These are phyloP conservation scores for Thrips palmi DNA, from an alignment of 1,140 invertebrate genomes.

Conservation along the genomic window DNA sequence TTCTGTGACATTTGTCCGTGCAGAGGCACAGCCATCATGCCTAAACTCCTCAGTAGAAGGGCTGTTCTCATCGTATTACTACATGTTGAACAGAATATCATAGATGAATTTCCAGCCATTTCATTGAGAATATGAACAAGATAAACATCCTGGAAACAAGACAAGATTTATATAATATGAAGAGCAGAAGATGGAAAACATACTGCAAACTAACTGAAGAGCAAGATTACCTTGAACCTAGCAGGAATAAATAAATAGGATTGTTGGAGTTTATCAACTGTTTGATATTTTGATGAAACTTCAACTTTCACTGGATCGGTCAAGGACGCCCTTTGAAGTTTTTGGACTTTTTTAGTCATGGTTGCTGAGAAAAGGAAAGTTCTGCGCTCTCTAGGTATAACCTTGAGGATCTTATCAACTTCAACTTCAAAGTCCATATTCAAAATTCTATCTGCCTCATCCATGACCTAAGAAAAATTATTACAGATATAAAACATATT, in stretches of 20 bases:
- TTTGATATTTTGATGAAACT: conserved; percentile 93
- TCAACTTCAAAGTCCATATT: conserved; percentile 95
- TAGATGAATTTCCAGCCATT: conserved; percentile 88
- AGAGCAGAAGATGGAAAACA: conserved; percentile 1
- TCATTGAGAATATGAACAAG: conserved; percentile 93
- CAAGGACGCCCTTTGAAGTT: conserved; percentile 86
- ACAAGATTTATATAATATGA: conserved; percentile 8
- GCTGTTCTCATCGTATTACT: conserved; percentile 77
- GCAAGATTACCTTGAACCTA: conserved; percentile 65
- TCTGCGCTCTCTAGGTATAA: conserved; percentile 67
- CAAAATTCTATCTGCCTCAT: conserved; percentile 87
- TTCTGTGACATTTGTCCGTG: conserved; percentile 96
- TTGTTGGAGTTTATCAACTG: conserved; percentile 90
- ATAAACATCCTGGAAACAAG: conserved; percentile 67
- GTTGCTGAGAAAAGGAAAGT: conserved; percentile 92
- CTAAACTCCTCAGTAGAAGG: conserved; percentile 70
- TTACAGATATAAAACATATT: too few species aligned
- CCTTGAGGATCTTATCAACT: conserved; percentile 87
- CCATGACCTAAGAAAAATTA: conserved; percentile 60
- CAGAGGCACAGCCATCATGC: conserved; percentile 81
- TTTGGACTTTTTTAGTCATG: conserved; percentile 97
- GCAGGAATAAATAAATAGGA: conserved; percentile 91
- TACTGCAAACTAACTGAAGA: conserved; percentile 7
- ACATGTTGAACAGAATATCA: conserved; percentile 93
- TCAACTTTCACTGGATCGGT: conserved; percentile 87